A percentile compares a stretch with the other conserved stretches of the same genome.
These are phyloP conservation scores for Branchipolynoe longqiensis DNA, from an alignment of 2,888 invertebrate species.

Conservation along the genomic window DNA sequence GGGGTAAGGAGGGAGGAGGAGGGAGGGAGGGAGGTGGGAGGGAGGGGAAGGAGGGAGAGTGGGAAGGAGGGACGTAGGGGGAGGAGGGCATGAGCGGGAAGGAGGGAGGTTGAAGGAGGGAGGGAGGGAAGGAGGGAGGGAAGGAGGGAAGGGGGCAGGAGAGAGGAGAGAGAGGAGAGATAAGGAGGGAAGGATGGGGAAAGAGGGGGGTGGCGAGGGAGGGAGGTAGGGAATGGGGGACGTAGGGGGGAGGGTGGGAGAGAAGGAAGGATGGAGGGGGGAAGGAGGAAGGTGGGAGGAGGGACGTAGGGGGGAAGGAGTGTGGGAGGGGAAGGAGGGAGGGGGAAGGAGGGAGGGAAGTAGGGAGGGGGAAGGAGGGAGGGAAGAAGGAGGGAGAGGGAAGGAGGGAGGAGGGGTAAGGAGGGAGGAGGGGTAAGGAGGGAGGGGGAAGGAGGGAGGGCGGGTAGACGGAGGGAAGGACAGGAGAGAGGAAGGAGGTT, in stretches of 20 bases:
- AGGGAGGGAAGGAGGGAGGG: background rate
- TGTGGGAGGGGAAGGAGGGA: too few species aligned
- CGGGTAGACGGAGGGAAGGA: too few species aligned
- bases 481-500: too few species aligned
- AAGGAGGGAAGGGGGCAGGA: background rate
- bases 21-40: constrained; percentile 2
- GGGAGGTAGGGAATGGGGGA: background rate
- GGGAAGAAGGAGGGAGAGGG: background rate
- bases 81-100: background rate
- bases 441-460: too few species aligned
- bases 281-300: background rate
- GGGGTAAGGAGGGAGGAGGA: background rate
- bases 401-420: constrained; percentile 18
- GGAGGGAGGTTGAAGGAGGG: background rate
- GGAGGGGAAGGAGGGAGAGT: background rate
- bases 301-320: too few species aligned
- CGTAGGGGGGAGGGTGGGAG: too few species aligned
- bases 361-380: constrained; percentile 13
- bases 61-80: background rate
- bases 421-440: too few species aligned
- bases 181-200: background rate
- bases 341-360: too few species aligned
- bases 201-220: background rate
- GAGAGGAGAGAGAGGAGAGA: background rate
- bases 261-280: constrained; percentile 6